Conservation (phyloP, 1,140 invertebrate genomes). For the Drosophila sechellia region DNA sequence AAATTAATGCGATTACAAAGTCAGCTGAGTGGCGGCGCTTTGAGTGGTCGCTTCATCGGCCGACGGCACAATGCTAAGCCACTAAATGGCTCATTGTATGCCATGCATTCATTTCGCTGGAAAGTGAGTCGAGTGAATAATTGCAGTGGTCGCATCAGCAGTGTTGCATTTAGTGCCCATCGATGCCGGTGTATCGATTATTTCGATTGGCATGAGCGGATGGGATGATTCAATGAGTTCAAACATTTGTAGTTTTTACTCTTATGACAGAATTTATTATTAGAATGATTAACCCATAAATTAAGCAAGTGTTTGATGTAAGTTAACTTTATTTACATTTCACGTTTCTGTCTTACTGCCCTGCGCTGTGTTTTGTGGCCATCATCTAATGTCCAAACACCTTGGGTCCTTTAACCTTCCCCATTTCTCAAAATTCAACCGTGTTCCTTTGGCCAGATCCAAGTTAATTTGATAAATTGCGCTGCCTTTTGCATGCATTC, state of each 20-base stretch:
- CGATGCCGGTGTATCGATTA: constrained; percentile 14
- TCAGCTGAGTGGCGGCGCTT: constrained; percentile 45
- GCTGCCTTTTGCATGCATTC: constrained; percentile 61
- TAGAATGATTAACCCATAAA: no score
- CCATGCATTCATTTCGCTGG: background rate
- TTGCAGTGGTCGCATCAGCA: background rate
- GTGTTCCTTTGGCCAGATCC: constrained; percentile 47
- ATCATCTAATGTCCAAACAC: constrained; percentile 54
- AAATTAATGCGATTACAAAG: constrained; percentile 47
- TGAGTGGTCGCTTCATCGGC: constrained; percentile 31
- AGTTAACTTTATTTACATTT: background rate
- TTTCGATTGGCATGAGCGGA: constrained; percentile 13
- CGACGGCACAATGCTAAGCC: constrained; percentile 28
- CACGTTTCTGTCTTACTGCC: constrained; percentile 16
- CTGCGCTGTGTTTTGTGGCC: constrained; percentile 31
- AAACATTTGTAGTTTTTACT: no score
- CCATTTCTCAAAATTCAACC: background rate
- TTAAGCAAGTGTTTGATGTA: no score
- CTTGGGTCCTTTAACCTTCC: constrained; percentile 5
- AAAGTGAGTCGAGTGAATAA: constrained; percentile 1
- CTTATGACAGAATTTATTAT: no score
- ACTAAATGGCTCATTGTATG: constrained; percentile 31
- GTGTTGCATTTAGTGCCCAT: constrained; percentile 4
- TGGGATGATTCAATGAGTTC: background rate
- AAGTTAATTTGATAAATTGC: constrained; percentile 82